These are phyloP conservation scores for Erythrocercus mccallii DNA, from an alignment of 2,113 vertebrate genomes.

Conservation along the genomic window DNA sequence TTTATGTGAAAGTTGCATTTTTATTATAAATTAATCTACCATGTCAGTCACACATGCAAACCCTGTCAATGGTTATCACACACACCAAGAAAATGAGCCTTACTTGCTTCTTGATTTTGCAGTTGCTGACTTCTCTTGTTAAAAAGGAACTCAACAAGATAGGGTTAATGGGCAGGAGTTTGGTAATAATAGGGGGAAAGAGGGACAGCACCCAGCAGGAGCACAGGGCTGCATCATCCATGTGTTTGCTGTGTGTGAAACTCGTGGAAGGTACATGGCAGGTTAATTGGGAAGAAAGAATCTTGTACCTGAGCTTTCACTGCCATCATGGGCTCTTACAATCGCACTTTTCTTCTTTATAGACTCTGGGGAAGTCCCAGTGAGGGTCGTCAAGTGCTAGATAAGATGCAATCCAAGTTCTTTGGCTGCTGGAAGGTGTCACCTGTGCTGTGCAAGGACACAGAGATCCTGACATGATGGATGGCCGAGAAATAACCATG, in stretches of 20 bases:
- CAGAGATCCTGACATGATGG: neutral
- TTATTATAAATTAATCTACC: conserved; percentile 22
- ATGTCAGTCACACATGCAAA: neutral
- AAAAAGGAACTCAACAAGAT: neutral
- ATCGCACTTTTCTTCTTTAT: neutral
- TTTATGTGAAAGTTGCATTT: neutral
- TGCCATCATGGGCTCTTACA: neutral
- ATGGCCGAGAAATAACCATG: neutral
- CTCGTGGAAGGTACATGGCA: neutral
- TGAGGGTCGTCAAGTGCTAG: neutral
- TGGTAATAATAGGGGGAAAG: neutral
- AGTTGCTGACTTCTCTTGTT: neutral
- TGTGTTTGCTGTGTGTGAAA: neutral
- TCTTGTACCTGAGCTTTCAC: accelerated
- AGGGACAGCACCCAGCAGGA: neutral
- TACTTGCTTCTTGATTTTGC: neutral
- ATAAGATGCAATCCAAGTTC: neutral
- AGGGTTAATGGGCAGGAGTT: neutral
- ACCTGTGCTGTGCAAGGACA: neutral
- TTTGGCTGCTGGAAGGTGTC: neutral
- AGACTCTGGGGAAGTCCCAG: neutral
- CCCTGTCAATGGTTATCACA: neutral
- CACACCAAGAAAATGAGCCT: neutral
- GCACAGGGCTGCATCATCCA: accelerated
- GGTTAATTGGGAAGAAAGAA: neutral